These are phyloP conservation scores for Cyprinodon diabolis DNA, from an alignment of 2,797 vertebrate genomes.

Conservation along the genomic window DNA sequence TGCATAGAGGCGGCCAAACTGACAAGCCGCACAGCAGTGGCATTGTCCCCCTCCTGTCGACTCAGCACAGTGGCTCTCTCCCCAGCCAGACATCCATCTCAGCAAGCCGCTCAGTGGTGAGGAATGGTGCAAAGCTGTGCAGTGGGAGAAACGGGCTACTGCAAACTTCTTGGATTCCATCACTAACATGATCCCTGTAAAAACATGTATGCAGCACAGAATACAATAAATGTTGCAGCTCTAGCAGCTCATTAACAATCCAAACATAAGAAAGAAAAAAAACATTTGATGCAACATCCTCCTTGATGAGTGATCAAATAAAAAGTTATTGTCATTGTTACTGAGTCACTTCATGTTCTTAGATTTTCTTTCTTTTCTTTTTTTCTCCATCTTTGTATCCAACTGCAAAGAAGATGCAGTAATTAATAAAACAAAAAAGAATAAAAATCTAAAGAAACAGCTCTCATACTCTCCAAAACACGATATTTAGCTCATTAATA, in stretches of 20 bases:
- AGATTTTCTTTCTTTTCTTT: background rate
- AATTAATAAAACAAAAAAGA: slow-evolving; percentile 31
- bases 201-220: slow-evolving; percentile 13
- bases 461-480: slow-evolving; percentile 42
- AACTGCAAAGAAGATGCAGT: slow-evolving; percentile 13
- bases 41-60: slow-evolving; percentile 72
- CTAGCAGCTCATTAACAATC: slow-evolving; percentile 50
- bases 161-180: slow-evolving; percentile 14
- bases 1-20: slow-evolving; percentile 59
- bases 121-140: slow-evolving; percentile 37
- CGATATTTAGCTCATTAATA: slow-evolving; percentile 68
- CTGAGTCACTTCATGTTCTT: background rate
- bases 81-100: slow-evolving; percentile 55
- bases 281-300: background rate
- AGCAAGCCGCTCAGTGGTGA: slow-evolving; percentile 39
- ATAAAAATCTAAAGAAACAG: slow-evolving; percentile 25
- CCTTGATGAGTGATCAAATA: background rate
- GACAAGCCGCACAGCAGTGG: slow-evolving; percentile 64
- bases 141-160: slow-evolving; percentile 37
- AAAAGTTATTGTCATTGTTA: background rate
- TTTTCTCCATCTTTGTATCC: background rate
- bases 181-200: background rate
- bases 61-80: slow-evolving; percentile 67
- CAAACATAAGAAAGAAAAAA: slow-evolving; percentile 39
- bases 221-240: slow-evolving; percentile 21